A percentile compares a stretch with the other conserved stretches of the same genome.
Evolutionary conservation across 1,140 invertebrate species (phyloP).

Genomic region (Pissodes strobi): DNA sequence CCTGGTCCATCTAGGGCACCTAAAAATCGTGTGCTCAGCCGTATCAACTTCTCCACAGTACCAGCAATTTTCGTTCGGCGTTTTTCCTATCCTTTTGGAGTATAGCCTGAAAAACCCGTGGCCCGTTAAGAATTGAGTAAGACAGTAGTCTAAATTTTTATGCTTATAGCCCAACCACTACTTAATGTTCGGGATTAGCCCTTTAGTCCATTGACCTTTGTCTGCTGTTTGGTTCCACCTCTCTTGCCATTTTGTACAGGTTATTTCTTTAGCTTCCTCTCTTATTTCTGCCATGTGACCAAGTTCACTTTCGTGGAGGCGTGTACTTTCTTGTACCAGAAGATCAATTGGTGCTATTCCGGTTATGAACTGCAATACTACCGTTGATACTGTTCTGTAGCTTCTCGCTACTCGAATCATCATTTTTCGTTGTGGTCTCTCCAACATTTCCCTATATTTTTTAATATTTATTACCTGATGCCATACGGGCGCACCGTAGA

Average conservation of each 20-base stretch:
- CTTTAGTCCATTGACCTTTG: slow-evolving; percentile 9
- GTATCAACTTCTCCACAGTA: neutral
- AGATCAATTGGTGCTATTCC: neutral
- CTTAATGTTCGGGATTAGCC: slow-evolving; percentile 3
- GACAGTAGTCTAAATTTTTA: slow-evolving; percentile 9
- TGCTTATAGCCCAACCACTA: slow-evolving; percentile 9
- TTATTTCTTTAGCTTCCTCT: neutral
- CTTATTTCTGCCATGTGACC: neutral
- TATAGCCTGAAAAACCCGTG: slow-evolving; percentile 23
- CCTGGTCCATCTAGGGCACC: neutral
- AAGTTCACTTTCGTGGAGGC: too few species aligned
- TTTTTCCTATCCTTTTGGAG: slow-evolving; percentile 2
- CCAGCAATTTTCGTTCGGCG: neutral
- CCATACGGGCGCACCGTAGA: slow-evolving; percentile 17
- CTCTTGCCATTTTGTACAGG: neutral
- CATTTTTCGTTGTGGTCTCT: neutral
- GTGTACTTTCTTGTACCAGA: neutral
- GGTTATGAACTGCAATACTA: neutral
- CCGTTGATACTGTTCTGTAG: neutral
- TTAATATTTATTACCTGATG: neutral
- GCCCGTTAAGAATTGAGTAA: slow-evolving; percentile 32
- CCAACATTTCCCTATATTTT: neutral
- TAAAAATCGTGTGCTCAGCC: neutral
- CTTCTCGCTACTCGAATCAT: neutral
- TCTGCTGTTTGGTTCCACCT: neutral